These are phyloP conservation scores for Microplitis deprimator DNA, from an alignment of 2,888 invertebrate species.

Conservation along the genomic window DNA sequence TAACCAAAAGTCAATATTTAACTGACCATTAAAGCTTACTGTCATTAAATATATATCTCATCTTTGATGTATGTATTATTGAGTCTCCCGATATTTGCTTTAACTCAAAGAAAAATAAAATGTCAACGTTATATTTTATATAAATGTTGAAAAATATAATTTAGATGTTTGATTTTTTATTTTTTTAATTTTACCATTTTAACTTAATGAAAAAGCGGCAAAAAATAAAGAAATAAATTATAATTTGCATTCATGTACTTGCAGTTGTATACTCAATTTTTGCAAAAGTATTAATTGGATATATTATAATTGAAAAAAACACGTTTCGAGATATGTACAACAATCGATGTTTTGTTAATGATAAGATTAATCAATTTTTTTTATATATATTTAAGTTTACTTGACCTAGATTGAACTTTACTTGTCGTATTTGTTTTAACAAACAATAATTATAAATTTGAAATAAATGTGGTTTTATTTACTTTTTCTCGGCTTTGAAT, in stretches of 20 bases:
- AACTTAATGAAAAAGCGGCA: too few relatives aligned
- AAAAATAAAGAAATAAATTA: too few relatives aligned
- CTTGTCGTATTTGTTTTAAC: neutral
- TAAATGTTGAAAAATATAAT: too few relatives aligned
- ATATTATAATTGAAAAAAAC: neutral
- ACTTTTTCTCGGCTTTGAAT: too few relatives aligned
- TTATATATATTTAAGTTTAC: neutral
- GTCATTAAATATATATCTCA: constrained; percentile 47
- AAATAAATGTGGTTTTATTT: too few relatives aligned
- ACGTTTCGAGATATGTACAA: too few relatives aligned
- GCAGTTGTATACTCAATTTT: neutral
- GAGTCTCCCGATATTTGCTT: neutral
- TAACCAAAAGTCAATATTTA: constrained; percentile 62
- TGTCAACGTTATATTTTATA: neutral
- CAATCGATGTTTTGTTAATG: neutral
- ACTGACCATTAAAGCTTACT: constrained; percentile 57
- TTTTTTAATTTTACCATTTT: too few relatives aligned
- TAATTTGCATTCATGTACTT: too few relatives aligned
- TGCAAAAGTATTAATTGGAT: neutral
- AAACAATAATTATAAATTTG: too few relatives aligned
- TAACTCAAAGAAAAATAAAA: neutral
- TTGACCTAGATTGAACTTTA: neutral
- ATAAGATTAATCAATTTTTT: neutral
- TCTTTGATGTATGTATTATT: neutral
- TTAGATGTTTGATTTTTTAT: too few relatives aligned